Evolutionary conservation across 2,113 vertebrate genomes (phyloP).

Genomic region (Procavia capensis): DNA sequence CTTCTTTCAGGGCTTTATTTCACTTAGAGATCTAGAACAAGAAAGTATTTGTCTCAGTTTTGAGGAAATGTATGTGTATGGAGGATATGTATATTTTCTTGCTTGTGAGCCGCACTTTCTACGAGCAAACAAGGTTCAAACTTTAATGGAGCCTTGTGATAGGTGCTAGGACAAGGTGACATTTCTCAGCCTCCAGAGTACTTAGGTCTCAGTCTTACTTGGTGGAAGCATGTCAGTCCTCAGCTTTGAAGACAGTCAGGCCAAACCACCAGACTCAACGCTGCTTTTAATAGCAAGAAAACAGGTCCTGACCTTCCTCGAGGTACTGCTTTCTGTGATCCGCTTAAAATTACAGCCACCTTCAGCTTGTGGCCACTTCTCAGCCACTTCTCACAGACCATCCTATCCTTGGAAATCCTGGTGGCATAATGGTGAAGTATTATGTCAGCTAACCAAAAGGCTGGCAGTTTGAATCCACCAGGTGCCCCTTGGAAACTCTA

Average conservation of each 20-base stretch:
- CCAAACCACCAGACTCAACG: neutral
- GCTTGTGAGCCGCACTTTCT: neutral
- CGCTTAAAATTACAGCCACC: neutral
- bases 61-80: neutral
- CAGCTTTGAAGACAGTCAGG: neutral
- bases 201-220: neutral
- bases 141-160: neutral
- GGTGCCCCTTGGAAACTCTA: too few species aligned
- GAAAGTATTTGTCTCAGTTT: neutral
- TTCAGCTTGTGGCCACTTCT: neutral
- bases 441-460: too few species aligned
- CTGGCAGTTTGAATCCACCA: too few species aligned
- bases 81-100: neutral
- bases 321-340: neutral
- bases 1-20: neutral
- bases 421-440: too few species aligned
- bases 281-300: neutral
- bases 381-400: neutral
- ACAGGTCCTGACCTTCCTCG: neutral
- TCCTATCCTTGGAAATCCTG: neutral
- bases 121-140: neutral
- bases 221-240: neutral
- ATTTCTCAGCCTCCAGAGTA: neutral
- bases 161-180: neutral
- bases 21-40: constrained; percentile 18